Base-by-base conservation (phyloP, 2,797 vertebrate species). In the Artibeus jamaicensis region DNA sequence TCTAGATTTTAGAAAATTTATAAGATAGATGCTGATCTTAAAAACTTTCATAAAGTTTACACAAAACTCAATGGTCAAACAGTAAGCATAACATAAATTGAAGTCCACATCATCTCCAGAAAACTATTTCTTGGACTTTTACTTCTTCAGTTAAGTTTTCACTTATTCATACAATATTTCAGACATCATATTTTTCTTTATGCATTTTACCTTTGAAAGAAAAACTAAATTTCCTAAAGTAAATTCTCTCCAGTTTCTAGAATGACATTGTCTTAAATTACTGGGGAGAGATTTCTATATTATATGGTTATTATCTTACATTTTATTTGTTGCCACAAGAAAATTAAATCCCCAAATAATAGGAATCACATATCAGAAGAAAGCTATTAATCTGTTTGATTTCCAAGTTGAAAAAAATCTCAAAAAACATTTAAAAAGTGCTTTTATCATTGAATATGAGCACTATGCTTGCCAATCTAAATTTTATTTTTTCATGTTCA, bases 141-240 rank as follows among this genome's bases (percentile, higher is more conserved):
- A 57, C 9, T 74, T 73, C 86, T 79, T 22, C 42, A 37, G 32
- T 86, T 85, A 53, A 91, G 29, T 68, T 85, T 84, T 93, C 39
- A 53, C 29, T 84, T 22, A 62, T 77, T 93, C 86, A 37, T 44
- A 77, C 5, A 77, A 18, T 42, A 68, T 78, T 15, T 71, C 89
- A 70, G 22, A 71, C 10, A 78, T 73, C 55, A 53, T 48, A 29
- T 86, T 81, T 71, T 85, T 67, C 48, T 86, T n/a, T 37, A 37
- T 37, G 39, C 19, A n/a, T 78, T 83, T 87, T 93, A 24, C n/a
- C 79, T 89, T 92, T 95, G 62, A 94, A 92, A 94, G 68, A 62
- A 85, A 95, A 77, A 71, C 15, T 24, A 78, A 87, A 77, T 86
- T 95, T 19, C n/a, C 81, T 83, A 70, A 53, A 68, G 76, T 18